Conservation (phyloP, 2,888 invertebrate species). For the Heteromyza rotundicornis region DNA sequence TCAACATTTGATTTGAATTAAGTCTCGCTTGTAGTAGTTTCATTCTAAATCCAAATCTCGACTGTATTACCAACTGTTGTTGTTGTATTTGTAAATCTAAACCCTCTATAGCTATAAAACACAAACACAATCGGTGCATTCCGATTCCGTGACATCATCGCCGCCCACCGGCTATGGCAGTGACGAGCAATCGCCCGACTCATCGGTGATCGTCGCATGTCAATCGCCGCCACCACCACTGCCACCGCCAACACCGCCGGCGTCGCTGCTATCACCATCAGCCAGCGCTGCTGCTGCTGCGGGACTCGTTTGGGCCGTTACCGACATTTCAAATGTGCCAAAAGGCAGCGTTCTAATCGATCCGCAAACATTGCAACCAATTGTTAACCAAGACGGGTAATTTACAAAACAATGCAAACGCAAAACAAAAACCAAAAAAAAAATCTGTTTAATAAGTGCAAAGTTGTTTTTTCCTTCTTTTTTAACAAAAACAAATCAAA, state of each 20-base stretch:
- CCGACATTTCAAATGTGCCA: constrained; percentile 83
- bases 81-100: constrained; percentile 7
- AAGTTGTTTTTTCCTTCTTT: neutral
- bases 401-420: constrained; percentile 48
- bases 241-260: constrained; percentile 15
- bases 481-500: constrained; percentile 24
- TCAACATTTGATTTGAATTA: neutral
- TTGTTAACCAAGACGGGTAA: constrained; percentile 64
- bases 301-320: constrained; percentile 84
- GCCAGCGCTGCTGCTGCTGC: constrained; percentile 31
- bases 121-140: constrained; percentile 64
- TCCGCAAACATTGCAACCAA: constrained; percentile 67
- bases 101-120: constrained; percentile 60
- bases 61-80: neutral
- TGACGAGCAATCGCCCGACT: constrained; percentile 61
- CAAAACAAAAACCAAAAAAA: constrained; percentile 7
- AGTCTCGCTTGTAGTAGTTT: no score
- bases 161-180: constrained; percentile 72
- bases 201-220: constrained; percentile 41
- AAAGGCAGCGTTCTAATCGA: constrained; percentile 88
- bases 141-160: constrained; percentile 76
- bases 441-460: neutral
- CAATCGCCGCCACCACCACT: constrained; percentile 40
- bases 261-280: constrained; percentile 20
- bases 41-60: no score